Percentiles rank a stretch among this genome's conserved stretches.
phyloP scores from a whole-genome alignment of 2,113 vertebrate genomes.

The Monarcha castaneiventris region DNA sequence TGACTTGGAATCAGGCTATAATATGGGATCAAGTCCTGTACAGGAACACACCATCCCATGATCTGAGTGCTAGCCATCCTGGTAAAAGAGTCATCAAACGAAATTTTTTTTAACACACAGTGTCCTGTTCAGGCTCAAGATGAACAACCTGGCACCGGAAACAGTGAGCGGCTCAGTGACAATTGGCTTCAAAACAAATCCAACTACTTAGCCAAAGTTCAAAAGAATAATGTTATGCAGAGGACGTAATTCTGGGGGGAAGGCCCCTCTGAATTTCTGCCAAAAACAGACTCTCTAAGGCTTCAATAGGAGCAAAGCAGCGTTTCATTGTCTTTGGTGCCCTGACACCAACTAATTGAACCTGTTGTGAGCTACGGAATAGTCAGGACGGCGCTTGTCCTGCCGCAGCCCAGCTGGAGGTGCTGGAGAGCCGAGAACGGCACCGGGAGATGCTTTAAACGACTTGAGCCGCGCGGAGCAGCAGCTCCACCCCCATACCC shows the following conservation, averaged over 20 bases:
- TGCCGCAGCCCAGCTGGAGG: constrained; percentile 8
- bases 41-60: neutral
- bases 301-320: neutral
- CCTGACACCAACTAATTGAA: neutral
- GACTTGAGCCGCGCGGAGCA: accelerated
- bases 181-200: neutral
- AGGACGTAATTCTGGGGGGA: neutral
- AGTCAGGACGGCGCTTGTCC: neutral
- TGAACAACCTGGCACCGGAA: neutral
- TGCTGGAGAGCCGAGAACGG: neutral
- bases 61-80: neutral
- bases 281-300: neutral
- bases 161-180: neutral
- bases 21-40: neutral
- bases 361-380: accelerated
- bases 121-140: neutral
- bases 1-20: neutral
- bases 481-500: accelerated
- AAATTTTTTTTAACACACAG: neutral
- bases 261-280: neutral
- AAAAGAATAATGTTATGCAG: neutral
- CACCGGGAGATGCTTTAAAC: accelerated
- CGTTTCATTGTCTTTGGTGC: neutral
- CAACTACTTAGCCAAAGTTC: neutral
- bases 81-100: neutral